These are phyloP conservation scores for Buathra laborator DNA, from an alignment of 2,888 invertebrate genomes.

Conservation along the genomic window DNA sequence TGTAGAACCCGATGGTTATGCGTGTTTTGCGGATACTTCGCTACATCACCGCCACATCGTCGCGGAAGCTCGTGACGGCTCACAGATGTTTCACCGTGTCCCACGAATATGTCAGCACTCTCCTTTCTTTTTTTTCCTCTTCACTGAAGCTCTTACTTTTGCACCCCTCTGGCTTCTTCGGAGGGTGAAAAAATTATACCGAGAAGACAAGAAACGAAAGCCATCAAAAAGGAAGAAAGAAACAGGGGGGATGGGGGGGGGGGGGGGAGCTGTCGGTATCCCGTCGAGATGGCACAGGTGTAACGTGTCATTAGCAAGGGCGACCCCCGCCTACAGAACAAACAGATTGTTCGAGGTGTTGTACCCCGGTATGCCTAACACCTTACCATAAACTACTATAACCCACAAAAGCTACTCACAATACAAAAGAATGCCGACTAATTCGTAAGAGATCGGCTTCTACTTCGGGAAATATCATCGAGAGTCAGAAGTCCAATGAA, in stretches of 20 bases:
- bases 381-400: conserved; percentile 46
- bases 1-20: conserved; percentile 40
- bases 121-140: conserved; percentile 8
- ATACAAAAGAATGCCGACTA: conserved; percentile 61
- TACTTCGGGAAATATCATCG: neutral
- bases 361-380: conserved; percentile 68
- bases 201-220: conserved; percentile 11
- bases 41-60: neutral
- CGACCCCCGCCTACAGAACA: conserved; percentile 74
- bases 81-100: conserved; percentile 38
- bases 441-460: conserved; percentile 59
- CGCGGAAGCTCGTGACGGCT: conserved; percentile 35
- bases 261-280: conserved; percentile 1
- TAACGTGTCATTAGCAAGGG: conserved; percentile 74
- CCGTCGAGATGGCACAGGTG: conserved; percentile 71
- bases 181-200: conserved; percentile 46
- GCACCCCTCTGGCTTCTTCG: conserved; percentile 29
- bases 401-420: neutral
- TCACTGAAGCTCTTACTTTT: neutral
- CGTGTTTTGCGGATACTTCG: conserved; percentile 38
- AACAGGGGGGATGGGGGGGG: neutral
- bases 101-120: conserved; percentile 46
- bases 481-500: neutral
- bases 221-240: neutral
- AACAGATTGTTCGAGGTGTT: conserved; percentile 74